Evolutionary conservation across 2,797 vertebrate species (phyloP).

Genomic region (Danio tinwini): DNA sequence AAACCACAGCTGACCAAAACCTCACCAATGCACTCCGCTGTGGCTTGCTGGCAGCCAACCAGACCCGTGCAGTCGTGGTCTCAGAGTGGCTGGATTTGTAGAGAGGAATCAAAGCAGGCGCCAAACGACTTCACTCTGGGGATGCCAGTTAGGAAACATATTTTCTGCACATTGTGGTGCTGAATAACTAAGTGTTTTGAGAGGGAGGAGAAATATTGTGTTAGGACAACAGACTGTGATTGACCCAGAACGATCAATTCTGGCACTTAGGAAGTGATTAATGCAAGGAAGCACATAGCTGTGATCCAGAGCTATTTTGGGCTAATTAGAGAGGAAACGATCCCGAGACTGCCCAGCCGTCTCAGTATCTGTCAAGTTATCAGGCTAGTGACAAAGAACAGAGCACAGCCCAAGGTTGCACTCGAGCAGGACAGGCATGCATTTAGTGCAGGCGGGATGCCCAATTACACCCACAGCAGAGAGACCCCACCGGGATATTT

Average conservation of each 20-base stretch:
- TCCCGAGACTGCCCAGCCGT: slow-evolving; percentile 77
- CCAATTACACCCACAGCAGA: slow-evolving; percentile 50
- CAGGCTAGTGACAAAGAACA: slow-evolving; percentile 61
- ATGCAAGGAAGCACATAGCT: slow-evolving; percentile 45
- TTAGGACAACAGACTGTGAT: slow-evolving; percentile 21
- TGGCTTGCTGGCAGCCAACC: slow-evolving; percentile 17
- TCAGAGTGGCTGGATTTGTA: slow-evolving; percentile 10
- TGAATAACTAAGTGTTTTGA: slow-evolving; percentile 1
- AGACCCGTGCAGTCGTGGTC: slow-evolving; percentile 2
- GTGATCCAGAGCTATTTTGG: slow-evolving; percentile 73
- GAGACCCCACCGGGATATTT: slow-evolving; percentile 55
- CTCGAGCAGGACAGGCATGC: slow-evolving; percentile 46
- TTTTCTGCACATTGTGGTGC: neutral
- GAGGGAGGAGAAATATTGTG: slow-evolving; percentile 8
- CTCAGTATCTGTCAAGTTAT: slow-evolving; percentile 75
- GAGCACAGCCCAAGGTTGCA: slow-evolving; percentile 50
- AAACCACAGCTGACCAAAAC: slow-evolving; percentile 50
- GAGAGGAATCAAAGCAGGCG: slow-evolving; percentile 26
- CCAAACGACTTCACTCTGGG: slow-evolving; percentile 11
- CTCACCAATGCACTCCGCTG: slow-evolving; percentile 18
- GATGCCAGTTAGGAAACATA: slow-evolving; percentile 2
- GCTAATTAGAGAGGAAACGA: slow-evolving; percentile 80
- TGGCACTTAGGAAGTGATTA: slow-evolving; percentile 45
- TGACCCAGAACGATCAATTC: slow-evolving; percentile 50
- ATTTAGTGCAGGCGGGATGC: slow-evolving; percentile 53